Base-by-base conservation (phyloP, 2,797 vertebrate genomes). In the Podargus strigoides region DNA sequence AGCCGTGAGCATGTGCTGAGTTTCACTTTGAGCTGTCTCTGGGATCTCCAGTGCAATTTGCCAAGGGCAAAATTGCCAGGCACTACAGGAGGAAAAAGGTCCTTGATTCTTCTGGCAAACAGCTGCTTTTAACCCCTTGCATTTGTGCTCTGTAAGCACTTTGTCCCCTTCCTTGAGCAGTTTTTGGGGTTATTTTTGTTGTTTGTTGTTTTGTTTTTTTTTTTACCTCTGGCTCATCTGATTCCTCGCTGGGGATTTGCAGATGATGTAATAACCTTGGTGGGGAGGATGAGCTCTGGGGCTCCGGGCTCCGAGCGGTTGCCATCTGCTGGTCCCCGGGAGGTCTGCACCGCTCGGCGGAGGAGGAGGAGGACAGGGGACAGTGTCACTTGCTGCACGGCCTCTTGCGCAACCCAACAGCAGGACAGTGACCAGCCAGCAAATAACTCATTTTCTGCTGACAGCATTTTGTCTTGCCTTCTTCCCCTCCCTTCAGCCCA, bases 311-410 rank as follows among this genome's bases (percentile, higher is more conserved):
- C 52, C 63, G n/a, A 62, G 81, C 67, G 94, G 94, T 96, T 96
- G 95, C 98, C 97, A 96, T 93, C 98, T 98, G 95, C 97, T 8
- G 97, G 96, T 95, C 81, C 68, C 66, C 19, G 75, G 83, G 80
- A 95, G 94, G 59, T 77, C 8, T 94, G 92, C 91, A 95, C 14
- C 53, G 37, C 86, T 73, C 34, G 53, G 56, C 63, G 12, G 34
- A 75, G 67, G 62, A 67, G 81, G 21, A 72, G 62, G 26, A 77
- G 12, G 27, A 30, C 23, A 22, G 21, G 21, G 46, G 21, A 21
- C 20, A 22, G 22, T 86, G 80, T 24, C 53, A 1, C 83, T 91
- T 9, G 67, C 84, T 90, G 81, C 49, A 22, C 41, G 4, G 34
- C 3, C 56, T 85, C 80, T 41, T 28, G 49, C 28, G 44, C 86